phyloP scores from a whole-genome alignment of 2,113 vertebrate genomes.

The Falcunculus frontatus region DNA sequence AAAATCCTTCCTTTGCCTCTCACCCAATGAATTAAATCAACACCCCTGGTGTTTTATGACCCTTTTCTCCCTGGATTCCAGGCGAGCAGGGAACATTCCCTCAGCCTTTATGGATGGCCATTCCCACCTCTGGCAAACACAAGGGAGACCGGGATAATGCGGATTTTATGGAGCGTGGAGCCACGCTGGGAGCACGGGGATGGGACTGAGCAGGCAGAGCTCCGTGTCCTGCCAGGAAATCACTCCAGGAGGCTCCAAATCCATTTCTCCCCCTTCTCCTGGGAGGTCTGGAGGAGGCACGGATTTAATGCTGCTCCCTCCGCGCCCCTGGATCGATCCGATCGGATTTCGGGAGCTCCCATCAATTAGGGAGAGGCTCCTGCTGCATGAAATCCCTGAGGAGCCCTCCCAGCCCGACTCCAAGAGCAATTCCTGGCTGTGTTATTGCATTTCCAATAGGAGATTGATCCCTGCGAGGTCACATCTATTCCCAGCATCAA shows the following conservation, averaged over 20 bases:
- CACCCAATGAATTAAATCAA: neutral
- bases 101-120: neutral
- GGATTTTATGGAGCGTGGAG: neutral
- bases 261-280: neutral
- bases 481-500: neutral
- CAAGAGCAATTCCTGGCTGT: neutral
- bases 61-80: neutral
- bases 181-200: rapidly evolving
- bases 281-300: neutral
- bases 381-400: neutral
- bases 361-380: neutral
- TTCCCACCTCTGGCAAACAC: neutral
- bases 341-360: neutral
- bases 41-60: neutral
- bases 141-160: neutral
- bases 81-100: neutral
- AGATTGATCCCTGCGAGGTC: neutral
- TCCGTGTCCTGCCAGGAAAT: neutral
- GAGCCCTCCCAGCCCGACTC: neutral
- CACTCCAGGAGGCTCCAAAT: neutral
- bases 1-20: neutral
- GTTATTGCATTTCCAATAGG: neutral
- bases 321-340: neutral
- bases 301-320: neutral
- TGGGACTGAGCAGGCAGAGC: neutral